Base-by-base conservation (phyloP, 2,113 vertebrate species). In the Tinamus guttatus region DNA sequence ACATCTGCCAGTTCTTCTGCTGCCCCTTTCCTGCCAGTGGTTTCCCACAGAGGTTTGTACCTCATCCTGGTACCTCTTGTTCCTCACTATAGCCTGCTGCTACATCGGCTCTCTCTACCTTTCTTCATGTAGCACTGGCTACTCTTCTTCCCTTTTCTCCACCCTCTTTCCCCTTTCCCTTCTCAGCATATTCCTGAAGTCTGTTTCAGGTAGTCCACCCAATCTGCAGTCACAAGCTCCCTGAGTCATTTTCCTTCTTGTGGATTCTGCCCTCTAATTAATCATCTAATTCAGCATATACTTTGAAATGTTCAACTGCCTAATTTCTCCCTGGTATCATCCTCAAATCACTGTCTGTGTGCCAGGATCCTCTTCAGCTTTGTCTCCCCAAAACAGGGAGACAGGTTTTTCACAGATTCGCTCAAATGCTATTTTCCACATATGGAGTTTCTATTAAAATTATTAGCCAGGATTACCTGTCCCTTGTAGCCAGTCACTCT, bases 391-490 rank as follows among this genome's bases (percentile, higher is more conserved):
- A 41, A 41, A 41, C 4, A 41, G 40, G 40, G 40, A 41, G 40
- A 41, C 40, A 41, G 40, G 40, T 41, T 41, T 41, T 41, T 41
- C 40, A 75, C 60, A 51, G 41, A 54, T 78, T 94, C n/a, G 19
- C 45, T 92, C 56, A 47, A 30, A 78, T 43, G n/a, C 60, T 17
- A 21, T 86, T 86, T 93, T 34, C 51, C 32, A 88, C 58, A 64
- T 78, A 83, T 85, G 54, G 69, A 67, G 14, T 84, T 94, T 86
- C 76, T 60, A 68, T 83, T 86, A 60, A 40, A 89, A 89, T 30
- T 68, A 71, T 81, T 68, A 85, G 7, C 56, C 45, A 49, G 60
- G 56, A 64, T 89, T 78, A 75, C 65, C 58, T 71, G 47, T 32
- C 28, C 90, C 38, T 30, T 1, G 8, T 52, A 89, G 69, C 13